Conservation (phyloP, 2,888 invertebrate species). For the Aporophyla lueneburgensis region DNA sequence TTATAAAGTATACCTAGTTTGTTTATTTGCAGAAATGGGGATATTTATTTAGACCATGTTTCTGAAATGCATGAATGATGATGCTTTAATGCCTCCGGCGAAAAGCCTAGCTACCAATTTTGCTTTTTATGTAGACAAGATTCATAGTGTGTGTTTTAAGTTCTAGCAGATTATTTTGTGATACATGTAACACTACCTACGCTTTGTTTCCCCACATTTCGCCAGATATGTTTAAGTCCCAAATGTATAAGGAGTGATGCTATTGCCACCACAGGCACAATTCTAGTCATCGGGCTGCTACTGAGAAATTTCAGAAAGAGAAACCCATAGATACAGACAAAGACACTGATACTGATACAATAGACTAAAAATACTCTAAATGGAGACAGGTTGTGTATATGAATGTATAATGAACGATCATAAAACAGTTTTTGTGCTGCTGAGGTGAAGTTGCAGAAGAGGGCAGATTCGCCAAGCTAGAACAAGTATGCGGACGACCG, state of each 20-base stretch:
- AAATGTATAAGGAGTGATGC: no score
- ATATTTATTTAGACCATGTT: constrained; percentile 1
- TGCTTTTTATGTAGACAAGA: not conserved
- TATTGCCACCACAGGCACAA: no score
- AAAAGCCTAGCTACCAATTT: not conserved
- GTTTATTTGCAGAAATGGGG: constrained; percentile 4
- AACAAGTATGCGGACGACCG: not conserved
- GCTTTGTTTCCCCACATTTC: no score
- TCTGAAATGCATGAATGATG: not conserved
- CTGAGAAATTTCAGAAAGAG: no score
- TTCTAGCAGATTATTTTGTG: not conserved
- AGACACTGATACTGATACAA: no score
- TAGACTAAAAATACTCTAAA: not conserved
- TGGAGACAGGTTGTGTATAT: not conserved
- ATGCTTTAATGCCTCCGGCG: not conserved
- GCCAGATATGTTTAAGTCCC: no score
- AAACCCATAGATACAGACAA: no score
- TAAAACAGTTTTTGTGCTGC: not conserved
- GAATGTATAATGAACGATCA: not conserved
- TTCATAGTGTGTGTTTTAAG: not conserved
- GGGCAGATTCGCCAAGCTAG: no score
- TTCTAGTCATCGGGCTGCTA: no score
- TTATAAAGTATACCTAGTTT: constrained; percentile 21
- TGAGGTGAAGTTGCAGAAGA: not conserved
- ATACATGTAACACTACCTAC: no score